Evolutionary conservation across 2,888 invertebrate species (phyloP).

Genomic region (Gymnoscelis rufifasciata): DNA sequence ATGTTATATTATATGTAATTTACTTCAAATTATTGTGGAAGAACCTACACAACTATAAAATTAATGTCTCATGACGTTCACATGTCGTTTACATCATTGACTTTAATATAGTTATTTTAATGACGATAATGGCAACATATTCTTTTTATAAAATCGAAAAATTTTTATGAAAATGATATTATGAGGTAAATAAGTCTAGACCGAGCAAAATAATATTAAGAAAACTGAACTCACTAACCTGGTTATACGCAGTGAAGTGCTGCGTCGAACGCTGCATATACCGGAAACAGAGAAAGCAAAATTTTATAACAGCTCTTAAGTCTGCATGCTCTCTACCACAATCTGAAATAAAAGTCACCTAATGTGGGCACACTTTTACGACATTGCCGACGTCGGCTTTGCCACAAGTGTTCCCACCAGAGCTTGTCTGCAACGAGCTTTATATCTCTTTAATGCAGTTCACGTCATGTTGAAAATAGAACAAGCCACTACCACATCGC

Average conservation of each 20-base stretch:
- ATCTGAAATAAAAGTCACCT: slow-evolving; percentile 15
- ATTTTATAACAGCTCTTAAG: slow-evolving; percentile 16
- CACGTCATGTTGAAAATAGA: slow-evolving; percentile 21
- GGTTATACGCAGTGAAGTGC: slow-evolving; percentile 10
- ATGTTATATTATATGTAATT: too few relatives aligned
- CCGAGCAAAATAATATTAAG: too few relatives aligned
- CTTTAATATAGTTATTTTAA: too few relatives aligned
- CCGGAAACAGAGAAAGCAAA: slow-evolving; percentile 17
- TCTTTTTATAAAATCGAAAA: too few relatives aligned
- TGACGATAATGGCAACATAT: too few relatives aligned
- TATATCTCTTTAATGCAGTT: slow-evolving; percentile 23
- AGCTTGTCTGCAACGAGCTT: slow-evolving; percentile 17
- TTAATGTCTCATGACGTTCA: too few relatives aligned
- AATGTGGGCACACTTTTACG: slow-evolving; percentile 19
- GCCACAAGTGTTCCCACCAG: slow-evolving; percentile 16
- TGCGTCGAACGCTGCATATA: slow-evolving; percentile 15
- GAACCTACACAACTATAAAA: too few relatives aligned
- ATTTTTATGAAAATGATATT: too few relatives aligned
- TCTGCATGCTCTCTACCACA: slow-evolving; percentile 7
- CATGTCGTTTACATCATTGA: too few relatives aligned
- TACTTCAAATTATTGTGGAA: too few relatives aligned
- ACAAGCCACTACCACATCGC: slow-evolving; percentile 12
- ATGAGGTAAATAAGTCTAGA: too few relatives aligned
- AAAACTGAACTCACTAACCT: too few relatives aligned
- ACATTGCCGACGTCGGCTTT: slow-evolving; percentile 24